Evolutionary conservation across 2,113 vertebrate genomes (phyloP).

Genomic region (Oreochromis niloticus): DNA sequence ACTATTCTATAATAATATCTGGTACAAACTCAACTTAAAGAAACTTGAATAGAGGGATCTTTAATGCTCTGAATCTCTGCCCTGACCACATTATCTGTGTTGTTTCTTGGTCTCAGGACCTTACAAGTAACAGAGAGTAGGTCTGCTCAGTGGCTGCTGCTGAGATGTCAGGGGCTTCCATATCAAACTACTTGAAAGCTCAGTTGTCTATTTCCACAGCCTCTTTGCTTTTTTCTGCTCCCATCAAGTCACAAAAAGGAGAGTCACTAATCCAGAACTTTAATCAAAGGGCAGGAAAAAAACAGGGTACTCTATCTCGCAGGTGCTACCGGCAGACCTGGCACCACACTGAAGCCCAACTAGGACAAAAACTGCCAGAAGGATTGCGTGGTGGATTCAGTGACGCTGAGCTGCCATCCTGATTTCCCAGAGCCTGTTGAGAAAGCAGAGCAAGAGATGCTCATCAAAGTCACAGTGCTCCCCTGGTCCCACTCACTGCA

Average conservation of each 20-base stretch:
- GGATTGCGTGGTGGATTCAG: not conserved
- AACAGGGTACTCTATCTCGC: not conserved
- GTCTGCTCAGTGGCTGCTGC: not conserved
- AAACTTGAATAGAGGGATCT: not conserved
- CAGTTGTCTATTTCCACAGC: not conserved
- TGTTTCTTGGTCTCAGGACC: not conserved
- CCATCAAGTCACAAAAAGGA: not conserved
- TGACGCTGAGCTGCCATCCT: slow-evolving; percentile 22
- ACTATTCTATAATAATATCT: not conserved
- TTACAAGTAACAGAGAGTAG: not conserved
- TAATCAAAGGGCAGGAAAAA: not conserved
- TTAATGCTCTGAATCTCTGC: not conserved
- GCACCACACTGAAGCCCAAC: not conserved
- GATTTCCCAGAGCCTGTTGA: not conserved
- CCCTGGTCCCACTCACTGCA: not conserved
- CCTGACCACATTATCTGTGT: not conserved
- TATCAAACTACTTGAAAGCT: not conserved
- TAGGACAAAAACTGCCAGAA: slow-evolving; percentile 25
- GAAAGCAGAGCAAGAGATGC: not conserved
- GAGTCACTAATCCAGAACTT: not conserved
- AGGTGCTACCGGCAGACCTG: slow-evolving; percentile 6
- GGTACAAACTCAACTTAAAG: not conserved
- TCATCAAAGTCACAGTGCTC: not conserved
- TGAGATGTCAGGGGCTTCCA: too few relatives aligned
- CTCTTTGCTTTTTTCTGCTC: not conserved